Conservation (phyloP, 2,797 vertebrate species). For the Micrastur ruficollis region DNA sequence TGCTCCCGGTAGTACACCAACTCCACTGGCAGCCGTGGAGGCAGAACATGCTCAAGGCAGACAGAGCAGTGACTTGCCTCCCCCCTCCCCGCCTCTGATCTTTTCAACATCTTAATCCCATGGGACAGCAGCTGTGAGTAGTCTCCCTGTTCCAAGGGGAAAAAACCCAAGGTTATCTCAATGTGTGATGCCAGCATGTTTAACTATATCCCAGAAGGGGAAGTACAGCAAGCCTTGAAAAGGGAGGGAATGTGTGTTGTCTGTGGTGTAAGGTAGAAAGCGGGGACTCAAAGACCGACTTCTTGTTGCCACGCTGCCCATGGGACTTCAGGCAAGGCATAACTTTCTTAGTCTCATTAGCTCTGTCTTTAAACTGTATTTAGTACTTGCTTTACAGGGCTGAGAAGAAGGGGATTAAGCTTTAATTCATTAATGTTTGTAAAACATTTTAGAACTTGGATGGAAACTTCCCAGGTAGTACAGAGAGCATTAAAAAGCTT, state of each 20-base stretch:
- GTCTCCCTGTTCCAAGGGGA: not conserved
- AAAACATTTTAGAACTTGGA: constrained; percentile 48
- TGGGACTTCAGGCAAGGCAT: not conserved
- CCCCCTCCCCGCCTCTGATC: not conserved
- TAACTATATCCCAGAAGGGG: not conserved
- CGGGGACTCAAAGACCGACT: not conserved
- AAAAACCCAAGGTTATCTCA: not conserved
- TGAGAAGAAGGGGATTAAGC: not conserved
- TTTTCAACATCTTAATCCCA: not conserved
- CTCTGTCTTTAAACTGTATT: constrained; percentile 13
- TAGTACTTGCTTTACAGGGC: not conserved
- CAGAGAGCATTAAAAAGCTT: constrained; percentile 11
- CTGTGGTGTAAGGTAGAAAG: not conserved
- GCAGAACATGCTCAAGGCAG: not conserved
- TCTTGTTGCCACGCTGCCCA: not conserved
- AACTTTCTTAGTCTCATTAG: not conserved
- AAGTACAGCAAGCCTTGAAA: not conserved
- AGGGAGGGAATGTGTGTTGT: not conserved
- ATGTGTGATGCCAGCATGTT: not conserved
- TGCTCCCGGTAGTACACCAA: not conserved
- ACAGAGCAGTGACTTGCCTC: not conserved
- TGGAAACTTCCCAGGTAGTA: constrained; percentile 23
- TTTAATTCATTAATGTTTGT: constrained; percentile 39
- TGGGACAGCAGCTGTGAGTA: not conserved
- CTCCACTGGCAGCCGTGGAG: not conserved